These are phyloP conservation scores for Dynastes maya DNA, from an alignment of 2,888 invertebrate genomes.

Conservation along the genomic window DNA sequence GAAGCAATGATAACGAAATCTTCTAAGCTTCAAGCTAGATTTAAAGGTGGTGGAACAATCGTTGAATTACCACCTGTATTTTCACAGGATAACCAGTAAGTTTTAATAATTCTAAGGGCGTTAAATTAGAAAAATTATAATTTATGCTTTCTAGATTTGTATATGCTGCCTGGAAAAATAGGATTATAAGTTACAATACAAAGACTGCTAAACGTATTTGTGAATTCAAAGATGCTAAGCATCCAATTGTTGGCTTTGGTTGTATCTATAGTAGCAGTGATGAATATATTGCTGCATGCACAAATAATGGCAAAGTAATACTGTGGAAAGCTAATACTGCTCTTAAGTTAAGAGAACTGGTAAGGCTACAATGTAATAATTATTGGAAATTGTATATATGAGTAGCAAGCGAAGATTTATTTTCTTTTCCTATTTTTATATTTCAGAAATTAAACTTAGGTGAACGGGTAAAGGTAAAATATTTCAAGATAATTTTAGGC, in stretches of 20 bases:
- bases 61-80: constrained; percentile 76
- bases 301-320: constrained; percentile 72
- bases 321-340: constrained; percentile 75
- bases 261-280: constrained; percentile 68
- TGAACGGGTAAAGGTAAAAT: constrained; percentile 11
- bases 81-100: constrained; percentile 77
- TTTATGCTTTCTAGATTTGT: constrained; percentile 71
- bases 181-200: constrained; percentile 77
- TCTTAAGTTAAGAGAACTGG: constrained; percentile 70
- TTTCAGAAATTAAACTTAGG: constrained; percentile 26
- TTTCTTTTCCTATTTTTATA: background rate
- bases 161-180: constrained; percentile 75
- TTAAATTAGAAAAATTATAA: constrained; percentile 5
- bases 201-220: constrained; percentile 77
- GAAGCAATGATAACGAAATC: constrained; percentile 46
- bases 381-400: too few relatives aligned
- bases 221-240: constrained; percentile 73
- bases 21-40: constrained; percentile 41
- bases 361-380: constrained; percentile 59
- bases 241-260: constrained; percentile 73
- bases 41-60: constrained; percentile 77
- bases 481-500: constrained; percentile 17
- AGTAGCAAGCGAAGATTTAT: too few relatives aligned
- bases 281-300: constrained; percentile 73
- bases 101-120: constrained; percentile 53